phyloP scores from a whole-genome alignment of 92 coral and sea anemone species.

The Epizoanthus ramosus region DNA sequence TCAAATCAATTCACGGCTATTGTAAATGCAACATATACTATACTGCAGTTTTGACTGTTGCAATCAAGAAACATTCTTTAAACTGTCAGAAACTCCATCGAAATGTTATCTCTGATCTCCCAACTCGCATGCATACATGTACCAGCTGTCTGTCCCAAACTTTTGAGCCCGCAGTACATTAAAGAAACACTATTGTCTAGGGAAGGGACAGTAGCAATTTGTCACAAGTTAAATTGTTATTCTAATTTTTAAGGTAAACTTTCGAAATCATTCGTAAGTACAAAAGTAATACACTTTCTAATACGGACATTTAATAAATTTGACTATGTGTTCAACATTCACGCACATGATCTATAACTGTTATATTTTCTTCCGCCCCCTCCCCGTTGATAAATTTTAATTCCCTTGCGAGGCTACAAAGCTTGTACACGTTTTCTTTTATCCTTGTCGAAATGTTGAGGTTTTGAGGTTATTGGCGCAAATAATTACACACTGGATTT shows the following conservation, averaged over 20 bases:
- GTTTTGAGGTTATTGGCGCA: background rate
- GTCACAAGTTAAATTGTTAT: no score
- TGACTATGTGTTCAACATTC: background rate
- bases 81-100: background rate
- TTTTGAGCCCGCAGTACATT: no score
- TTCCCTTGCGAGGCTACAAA: conserved; percentile 23
- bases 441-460: background rate
- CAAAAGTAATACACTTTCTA: background rate
- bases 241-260: no score
- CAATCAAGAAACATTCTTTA: background rate
- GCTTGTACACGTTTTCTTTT: conserved; percentile 31
- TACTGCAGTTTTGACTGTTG: background rate
- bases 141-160: no score
- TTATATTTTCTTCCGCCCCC: background rate
- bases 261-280: background rate
- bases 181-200: no score
- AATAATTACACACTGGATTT: background rate
- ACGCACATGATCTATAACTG: background rate
- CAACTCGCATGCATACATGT: no score
- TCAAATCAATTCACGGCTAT: background rate
- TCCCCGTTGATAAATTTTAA: background rate
- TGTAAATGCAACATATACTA: background rate
- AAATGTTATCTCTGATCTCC: no score
- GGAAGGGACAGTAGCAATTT: no score
- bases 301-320: background rate